These are phyloP conservation scores for Pangasius mekongensis DNA, from an alignment of 2,797 vertebrate genomes.

Conservation along the genomic window DNA sequence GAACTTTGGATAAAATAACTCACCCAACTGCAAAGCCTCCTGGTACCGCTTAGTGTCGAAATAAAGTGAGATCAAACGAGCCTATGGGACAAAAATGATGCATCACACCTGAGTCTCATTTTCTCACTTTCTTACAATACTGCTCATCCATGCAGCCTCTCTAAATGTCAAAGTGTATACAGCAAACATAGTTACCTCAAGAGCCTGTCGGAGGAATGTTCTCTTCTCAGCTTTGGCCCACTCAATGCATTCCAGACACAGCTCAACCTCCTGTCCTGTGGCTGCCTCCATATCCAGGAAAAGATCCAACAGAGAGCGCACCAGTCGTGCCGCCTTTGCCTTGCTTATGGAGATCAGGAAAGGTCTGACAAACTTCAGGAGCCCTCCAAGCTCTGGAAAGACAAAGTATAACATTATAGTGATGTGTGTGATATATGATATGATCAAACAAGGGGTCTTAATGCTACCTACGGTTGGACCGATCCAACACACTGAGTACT, in stretches of 20 bases:
- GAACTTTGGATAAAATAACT: constrained; percentile 58
- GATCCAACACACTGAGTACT: not conserved
- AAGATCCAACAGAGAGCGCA: constrained; percentile 93
- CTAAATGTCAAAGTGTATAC: not conserved
- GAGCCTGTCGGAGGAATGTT: constrained; percentile 95
- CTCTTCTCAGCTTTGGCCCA: constrained; percentile 99
- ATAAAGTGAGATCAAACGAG: constrained; percentile 95
- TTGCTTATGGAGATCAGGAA: constrained; percentile 99
- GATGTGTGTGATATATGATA: not conserved
- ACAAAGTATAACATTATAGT: not conserved
- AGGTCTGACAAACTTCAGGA: constrained; percentile 94
- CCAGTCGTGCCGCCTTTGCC: constrained; percentile 94
- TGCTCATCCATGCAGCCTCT: not conserved
- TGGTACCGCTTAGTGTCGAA: constrained; percentile 98
- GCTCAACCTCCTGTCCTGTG: constrained; percentile 96
- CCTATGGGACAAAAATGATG: constrained; percentile 71
- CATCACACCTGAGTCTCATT: not conserved
- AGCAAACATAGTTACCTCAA: constrained; percentile 81
- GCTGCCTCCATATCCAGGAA: constrained; percentile 99
- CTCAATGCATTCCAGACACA: constrained; percentile 97
- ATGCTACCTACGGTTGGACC: not conserved
- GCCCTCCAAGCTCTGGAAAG: constrained; percentile 89
- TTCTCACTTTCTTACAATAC: not conserved
- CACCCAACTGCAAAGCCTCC: constrained; percentile 94
- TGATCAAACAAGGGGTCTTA: not conserved